A percentile compares a stretch with the other conserved stretches of the same genome.
phyloP scores from a whole-genome alignment of 2,888 invertebrate genomes.

The Glaucopsyche alexis region DNA sequence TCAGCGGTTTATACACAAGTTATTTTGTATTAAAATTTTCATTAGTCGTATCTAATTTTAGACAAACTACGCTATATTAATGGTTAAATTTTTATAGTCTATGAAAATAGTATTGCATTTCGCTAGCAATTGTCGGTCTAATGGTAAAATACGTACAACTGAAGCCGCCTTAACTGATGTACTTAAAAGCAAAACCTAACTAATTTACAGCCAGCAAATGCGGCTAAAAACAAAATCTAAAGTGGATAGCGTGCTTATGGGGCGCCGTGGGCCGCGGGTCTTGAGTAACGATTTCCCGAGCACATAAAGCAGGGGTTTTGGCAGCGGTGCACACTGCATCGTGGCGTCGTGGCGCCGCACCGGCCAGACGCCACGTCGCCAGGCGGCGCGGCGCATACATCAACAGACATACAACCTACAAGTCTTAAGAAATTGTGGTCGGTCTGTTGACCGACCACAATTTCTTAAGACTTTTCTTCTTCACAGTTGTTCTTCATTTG shows the following conservation, averaged over 20 bases:
- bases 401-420: conserved; percentile 41
- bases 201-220: not conserved
- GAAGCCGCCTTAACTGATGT: not conserved
- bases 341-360: conserved; percentile 52
- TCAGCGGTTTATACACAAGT: not conserved
- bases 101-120: too few species aligned
- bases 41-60: not conserved
- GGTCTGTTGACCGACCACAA: too few species aligned
- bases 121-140: too few species aligned
- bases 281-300: conserved; percentile 41
- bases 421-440: not conserved
- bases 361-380: conserved; percentile 55
- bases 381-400: conserved; percentile 76
- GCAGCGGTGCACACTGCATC: conserved; percentile 37
- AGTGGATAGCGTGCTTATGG: conserved; percentile 18
- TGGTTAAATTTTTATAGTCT: too few species aligned
- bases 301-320: conserved; percentile 41
- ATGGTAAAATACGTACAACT: not conserved
- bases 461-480: too few species aligned
- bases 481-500: too few species aligned
- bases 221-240: conserved; percentile 6
- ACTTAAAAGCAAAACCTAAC: not conserved
- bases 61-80: too few species aligned
- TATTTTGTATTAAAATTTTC: too few species aligned
- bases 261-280: conserved; percentile 28